Evolutionary conservation across 1,140 invertebrate genomes (phyloP).

Genomic region (Platyscapa corneri): DNA sequence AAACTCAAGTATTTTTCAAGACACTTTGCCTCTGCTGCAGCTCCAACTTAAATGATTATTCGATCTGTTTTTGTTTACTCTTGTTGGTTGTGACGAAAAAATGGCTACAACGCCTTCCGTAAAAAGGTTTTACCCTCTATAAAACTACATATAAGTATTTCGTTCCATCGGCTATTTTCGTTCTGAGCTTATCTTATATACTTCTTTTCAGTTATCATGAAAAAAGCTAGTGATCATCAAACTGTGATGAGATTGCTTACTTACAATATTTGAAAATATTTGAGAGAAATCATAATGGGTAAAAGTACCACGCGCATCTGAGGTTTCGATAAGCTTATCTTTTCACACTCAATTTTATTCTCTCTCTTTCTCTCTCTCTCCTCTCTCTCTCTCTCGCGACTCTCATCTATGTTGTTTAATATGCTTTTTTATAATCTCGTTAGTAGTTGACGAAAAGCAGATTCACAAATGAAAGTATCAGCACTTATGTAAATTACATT

Average conservation of each 20-base stretch:
- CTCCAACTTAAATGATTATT: constrained; percentile 24
- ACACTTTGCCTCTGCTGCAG: not conserved
- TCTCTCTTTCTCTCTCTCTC: constrained; percentile 19
- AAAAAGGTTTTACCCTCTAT: constrained; percentile 6
- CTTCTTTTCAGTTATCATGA: not conserved
- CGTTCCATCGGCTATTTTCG: not conserved
- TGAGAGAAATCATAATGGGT: not conserved
- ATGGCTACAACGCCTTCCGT: constrained; percentile 2
- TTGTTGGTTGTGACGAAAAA: constrained; percentile 3
- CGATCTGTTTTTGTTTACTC: constrained; percentile 28
- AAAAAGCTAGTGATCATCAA: not conserved
- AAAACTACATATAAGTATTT: not conserved
- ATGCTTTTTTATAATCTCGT: constrained; percentile 10
- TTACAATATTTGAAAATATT: not conserved
- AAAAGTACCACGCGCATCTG: not conserved
- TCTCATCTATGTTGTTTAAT: too few species aligned
- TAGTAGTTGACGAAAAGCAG: not conserved
- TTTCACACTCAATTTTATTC: not conserved
- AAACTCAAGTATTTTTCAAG: constrained; percentile 23
- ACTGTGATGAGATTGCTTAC: not conserved
- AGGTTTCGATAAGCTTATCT: constrained; percentile 37
- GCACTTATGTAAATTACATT: not conserved
- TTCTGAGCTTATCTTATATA: not conserved
- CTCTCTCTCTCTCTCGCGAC: too few species aligned
- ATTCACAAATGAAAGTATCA: not conserved